Percentiles rank a stretch among this genome's conserved stretches.
Evolutionary conservation across 2,797 vertebrate genomes (phyloP).

Genomic region (Clarias pachynema): DNA sequence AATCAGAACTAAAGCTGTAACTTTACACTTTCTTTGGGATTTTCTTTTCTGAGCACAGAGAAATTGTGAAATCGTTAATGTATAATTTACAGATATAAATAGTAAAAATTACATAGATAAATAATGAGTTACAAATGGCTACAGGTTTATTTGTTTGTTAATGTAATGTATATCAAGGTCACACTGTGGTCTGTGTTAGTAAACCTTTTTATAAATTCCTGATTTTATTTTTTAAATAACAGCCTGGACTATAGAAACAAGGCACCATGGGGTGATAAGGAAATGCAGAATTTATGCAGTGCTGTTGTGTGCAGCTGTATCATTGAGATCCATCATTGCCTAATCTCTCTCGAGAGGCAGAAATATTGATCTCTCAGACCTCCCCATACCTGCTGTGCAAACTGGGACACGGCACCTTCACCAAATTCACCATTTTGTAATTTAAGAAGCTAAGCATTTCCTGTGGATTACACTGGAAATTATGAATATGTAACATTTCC

Average conservation of each 20-base stretch:
- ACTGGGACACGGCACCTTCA: constrained; percentile 3
- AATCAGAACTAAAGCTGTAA: not conserved
- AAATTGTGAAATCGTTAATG: not conserved
- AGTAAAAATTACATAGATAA: no score
- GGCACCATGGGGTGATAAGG: not conserved
- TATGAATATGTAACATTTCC: constrained; percentile 8
- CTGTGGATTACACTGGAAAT: not conserved
- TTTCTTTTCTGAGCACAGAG: not conserved
- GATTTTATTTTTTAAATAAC: not conserved
- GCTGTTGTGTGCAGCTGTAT: constrained; percentile 6
- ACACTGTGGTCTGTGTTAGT: not conserved
- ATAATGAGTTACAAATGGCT: not conserved
- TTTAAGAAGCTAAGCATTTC: constrained; percentile 10
- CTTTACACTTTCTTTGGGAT: not conserved
- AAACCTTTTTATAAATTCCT: not conserved
- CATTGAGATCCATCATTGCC: constrained; percentile 25
- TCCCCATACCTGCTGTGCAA: constrained; percentile 31
- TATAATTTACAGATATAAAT: not conserved
- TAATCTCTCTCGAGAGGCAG: constrained; percentile 27
- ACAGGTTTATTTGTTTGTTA: not conserved
- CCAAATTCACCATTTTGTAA: constrained; percentile 13
- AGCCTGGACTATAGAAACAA: not conserved
- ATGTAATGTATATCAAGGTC: not conserved
- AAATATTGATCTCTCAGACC: constrained; percentile 43
- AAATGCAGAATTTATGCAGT: not conserved